These are phyloP conservation scores for Ceratothoa steindachneri DNA, from an alignment of 2,888 invertebrate genomes.

Conservation along the genomic window DNA sequence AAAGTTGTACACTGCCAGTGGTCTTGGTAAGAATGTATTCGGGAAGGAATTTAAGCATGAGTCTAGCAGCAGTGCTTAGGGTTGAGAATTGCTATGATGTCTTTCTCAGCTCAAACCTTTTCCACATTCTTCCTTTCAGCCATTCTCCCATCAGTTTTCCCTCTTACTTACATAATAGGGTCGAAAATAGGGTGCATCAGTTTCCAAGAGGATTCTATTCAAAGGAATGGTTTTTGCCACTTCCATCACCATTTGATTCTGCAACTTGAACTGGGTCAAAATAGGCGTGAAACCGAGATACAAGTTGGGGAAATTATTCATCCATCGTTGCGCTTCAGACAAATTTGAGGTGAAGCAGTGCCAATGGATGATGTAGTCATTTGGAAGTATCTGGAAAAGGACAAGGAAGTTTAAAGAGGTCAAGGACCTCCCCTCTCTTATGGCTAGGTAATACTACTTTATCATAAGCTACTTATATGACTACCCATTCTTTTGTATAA, in stretches of 20 bases:
- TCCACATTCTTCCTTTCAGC: too few species aligned
- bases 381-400: slow-evolving; percentile 51
- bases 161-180: slow-evolving; percentile 50
- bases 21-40: too few species aligned
- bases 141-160: too few species aligned
- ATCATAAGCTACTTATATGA: too few species aligned
- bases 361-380: slow-evolving; percentile 54
- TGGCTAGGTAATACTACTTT: too few species aligned
- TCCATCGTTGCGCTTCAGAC: slow-evolving; percentile 53
- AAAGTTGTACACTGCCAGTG: too few species aligned
- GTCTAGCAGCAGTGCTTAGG: too few species aligned
- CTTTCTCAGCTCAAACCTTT: too few species aligned
- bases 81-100: too few species aligned
- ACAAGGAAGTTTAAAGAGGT: not conserved
- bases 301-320: slow-evolving; percentile 54
- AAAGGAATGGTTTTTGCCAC: slow-evolving; percentile 54
- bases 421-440: too few species aligned
- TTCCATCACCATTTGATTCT: slow-evolving; percentile 49
- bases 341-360: slow-evolving; percentile 56
- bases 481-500: too few species aligned
- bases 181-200: slow-evolving; percentile 57
- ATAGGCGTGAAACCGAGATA: slow-evolving; percentile 55
- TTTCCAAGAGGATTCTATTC: slow-evolving; percentile 55
- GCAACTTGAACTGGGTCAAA: slow-evolving; percentile 51
- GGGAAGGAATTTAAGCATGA: too few species aligned